Conservation (phyloP, 2,888 invertebrate species). For the Chrysolina americana region DNA sequence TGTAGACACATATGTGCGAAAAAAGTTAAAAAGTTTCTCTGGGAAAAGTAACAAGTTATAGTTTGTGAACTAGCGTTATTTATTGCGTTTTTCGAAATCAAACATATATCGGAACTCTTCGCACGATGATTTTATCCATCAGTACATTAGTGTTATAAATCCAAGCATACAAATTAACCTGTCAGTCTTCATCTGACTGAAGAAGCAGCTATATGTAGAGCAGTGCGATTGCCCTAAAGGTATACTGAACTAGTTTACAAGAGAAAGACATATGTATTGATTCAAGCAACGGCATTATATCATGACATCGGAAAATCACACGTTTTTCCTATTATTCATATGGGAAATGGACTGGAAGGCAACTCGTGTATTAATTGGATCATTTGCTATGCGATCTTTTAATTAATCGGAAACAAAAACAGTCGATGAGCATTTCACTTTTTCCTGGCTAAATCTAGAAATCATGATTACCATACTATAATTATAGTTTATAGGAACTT, state of each 20-base stretch:
- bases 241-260: constrained; percentile 1
- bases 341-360: constrained; percentile 7
- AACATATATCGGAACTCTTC: no score
- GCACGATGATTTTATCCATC: no score
- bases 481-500: constrained; percentile 34
- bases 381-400: constrained; percentile 33
- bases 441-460: constrained; percentile 17
- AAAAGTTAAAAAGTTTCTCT: no score
- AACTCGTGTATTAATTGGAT: constrained; percentile 31
- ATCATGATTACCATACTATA: constrained; percentile 31
- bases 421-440: constrained; percentile 25
- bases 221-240: constrained; percentile 1
- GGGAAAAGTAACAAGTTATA: no score
- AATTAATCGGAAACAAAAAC: constrained; percentile 37
- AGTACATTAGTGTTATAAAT: neutral
- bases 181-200: neutral
- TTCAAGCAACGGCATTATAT: constrained; percentile 1
- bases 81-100: no score
- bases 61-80: no score
- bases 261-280: neutral
- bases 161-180: neutral
- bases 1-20: no score
- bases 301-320: neutral
- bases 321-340: constrained; percentile 19
- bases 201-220: neutral